Conservation (phyloP, 2,113 vertebrate species). For the Ivindomyrus marchei region DNA sequence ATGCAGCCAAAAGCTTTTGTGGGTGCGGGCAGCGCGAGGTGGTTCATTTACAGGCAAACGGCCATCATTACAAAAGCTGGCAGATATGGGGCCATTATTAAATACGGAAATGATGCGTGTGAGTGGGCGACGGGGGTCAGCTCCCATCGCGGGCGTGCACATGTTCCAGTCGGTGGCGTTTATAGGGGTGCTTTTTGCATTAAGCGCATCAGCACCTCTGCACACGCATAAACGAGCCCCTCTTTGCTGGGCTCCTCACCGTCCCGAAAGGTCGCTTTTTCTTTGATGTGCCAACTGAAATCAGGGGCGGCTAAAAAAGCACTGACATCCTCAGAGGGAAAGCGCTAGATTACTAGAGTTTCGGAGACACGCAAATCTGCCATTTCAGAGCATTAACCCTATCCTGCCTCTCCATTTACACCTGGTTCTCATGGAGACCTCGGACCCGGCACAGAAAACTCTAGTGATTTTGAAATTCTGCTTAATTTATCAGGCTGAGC, state of each 20-base stretch:
- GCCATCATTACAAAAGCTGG: neutral
- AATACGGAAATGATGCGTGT: neutral
- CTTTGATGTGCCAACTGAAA: conserved; percentile 33
- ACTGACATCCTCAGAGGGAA: neutral
- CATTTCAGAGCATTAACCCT: neutral
- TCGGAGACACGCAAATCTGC: neutral
- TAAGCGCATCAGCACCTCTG: conserved; percentile 30
- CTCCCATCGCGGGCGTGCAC: conserved; percentile 48
- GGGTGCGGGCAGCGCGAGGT: neutral
- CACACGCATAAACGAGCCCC: conserved; percentile 14
- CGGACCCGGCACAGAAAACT: neutral
- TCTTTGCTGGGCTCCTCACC: neutral
- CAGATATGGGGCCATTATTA: neutral
- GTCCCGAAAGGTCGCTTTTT: conserved; percentile 9
- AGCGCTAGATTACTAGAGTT: neutral
- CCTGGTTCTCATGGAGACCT: neutral
- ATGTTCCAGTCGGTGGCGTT: conserved; percentile 36
- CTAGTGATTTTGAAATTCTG: neutral
- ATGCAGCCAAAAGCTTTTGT: neutral
- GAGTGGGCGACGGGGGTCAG: neutral
- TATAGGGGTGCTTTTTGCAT: conserved; percentile 39
- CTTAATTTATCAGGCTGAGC: neutral
- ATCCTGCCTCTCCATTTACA: neutral
- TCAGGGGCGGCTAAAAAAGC: neutral
- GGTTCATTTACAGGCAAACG: neutral